These are phyloP conservation scores for Theonella swinhoei DNA, from an alignment of 37 sponge, comb jelly and placozoan genomes.

Conservation along the genomic window DNA sequence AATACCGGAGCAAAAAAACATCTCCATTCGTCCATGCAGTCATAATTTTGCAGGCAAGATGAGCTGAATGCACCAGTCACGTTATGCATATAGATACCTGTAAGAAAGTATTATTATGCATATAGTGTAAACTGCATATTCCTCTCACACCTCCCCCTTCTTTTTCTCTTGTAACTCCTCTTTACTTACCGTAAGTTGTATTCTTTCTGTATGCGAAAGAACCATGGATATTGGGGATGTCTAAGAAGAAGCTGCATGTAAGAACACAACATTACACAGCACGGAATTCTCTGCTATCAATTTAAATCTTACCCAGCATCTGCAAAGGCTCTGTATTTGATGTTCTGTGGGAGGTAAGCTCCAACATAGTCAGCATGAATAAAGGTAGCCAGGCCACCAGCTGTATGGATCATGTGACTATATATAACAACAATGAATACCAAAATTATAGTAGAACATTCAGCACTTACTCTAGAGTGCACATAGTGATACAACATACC, in stretches of 20 bases:
- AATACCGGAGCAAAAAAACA: constrained; percentile 69
- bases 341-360: constrained; percentile 24
- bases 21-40: constrained; percentile 57
- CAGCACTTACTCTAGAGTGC: no score
- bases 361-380: constrained; percentile 70
- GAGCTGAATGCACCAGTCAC: constrained; percentile 54
- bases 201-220: no score
- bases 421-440: no score
- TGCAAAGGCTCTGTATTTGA: constrained; percentile 47
- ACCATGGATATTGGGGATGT: constrained; percentile 17
- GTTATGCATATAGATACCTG: constrained; percentile 67
- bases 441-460: no score
- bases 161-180: no score
- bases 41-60: constrained; percentile 49
- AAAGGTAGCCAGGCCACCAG: constrained; percentile 80
- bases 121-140: no score
- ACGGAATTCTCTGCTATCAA: no score
- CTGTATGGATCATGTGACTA: constrained; percentile 39
- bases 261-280: background rate
- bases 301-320: constrained; percentile 78
- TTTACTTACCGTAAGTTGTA: no score
- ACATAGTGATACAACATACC: no score
- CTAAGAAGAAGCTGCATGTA: constrained; percentile 20
- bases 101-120: no score
- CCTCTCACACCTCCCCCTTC: no score